Evolutionary conservation across 1,140 invertebrate species (phyloP), one percentile per base, ranked within the genome.

Genomic region (Vanessa tameamea): DNA sequence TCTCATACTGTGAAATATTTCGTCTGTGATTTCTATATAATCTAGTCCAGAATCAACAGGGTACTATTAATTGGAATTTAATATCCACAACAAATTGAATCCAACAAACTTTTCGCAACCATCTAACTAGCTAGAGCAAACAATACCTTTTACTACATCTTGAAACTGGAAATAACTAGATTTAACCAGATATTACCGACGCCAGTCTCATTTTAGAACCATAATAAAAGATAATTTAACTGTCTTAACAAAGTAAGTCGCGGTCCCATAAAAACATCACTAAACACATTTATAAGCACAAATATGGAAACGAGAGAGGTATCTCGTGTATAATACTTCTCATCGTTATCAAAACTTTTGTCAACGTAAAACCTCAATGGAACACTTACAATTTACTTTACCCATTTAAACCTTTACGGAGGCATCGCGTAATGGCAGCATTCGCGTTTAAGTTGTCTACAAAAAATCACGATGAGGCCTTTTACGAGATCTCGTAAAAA

Each of bases 401-500:
- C 55, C 68, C 67, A 70, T 78, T 76, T 31, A 68, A 75, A 78
- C 63, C 72, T 76, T 69, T 63, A 78, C 37, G 53, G 26, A 75
- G 65, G 47, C 57, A 48, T 67, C 43, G 37, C 66, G 64, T 78
- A 72, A 78, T 68, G 69, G 61, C 65, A 23, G 66, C 53, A 67
- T 69, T 73, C 64, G 53, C 70, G 64, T 76, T 73, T 71, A 78
- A 75, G 59, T 64, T 72, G 73, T 70, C 77, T 47, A 69, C 69
- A 66, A 73, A 78, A 20, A 78, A 78, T 66, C 66, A 67, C 71
- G 76, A 78, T 76, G 73, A 64, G 59, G 50, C 55, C 50, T 68
- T 72, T 78, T 76, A 73, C 72, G 66, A 76, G 71, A 43, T 66
- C 67, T 76, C 77, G 59, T 78, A 78, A 78, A 75, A 64, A 64